Evolutionary conservation across 2,113 vertebrate genomes (phyloP).

Genomic region (Xerus inauris): DNA sequence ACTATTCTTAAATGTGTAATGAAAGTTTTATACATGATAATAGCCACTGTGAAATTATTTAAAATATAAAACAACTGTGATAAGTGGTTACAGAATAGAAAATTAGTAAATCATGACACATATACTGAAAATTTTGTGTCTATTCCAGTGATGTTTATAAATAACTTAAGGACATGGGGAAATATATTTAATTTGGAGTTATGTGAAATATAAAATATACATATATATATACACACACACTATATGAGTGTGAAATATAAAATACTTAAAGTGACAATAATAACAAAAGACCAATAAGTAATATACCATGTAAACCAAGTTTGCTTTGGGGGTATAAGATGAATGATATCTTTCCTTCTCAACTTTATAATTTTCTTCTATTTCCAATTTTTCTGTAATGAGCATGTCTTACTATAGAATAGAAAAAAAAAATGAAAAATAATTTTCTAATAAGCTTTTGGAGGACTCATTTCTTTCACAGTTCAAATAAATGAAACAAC

Average conservation of each 20-base stretch:
- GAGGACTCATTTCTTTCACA: background rate
- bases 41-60: background rate
- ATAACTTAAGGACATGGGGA: background rate
- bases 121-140: background rate
- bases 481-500: background rate
- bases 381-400: background rate
- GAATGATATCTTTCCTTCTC: background rate
- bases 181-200: background rate
- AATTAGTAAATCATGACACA: constrained; percentile 4
- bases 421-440: background rate
- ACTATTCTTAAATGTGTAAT: background rate
- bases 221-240: background rate
- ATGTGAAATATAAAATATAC: background rate
- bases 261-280: background rate
- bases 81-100: background rate
- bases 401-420: background rate
- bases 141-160: background rate
- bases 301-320: background rate
- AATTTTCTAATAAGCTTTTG: background rate
- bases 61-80: background rate
- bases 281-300: background rate
- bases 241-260: background rate
- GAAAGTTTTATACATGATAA: background rate
- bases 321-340: background rate
- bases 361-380: background rate